These are phyloP conservation scores for Podilymbus podiceps DNA, from an alignment of 2,113 vertebrate genomes.

Conservation along the genomic window DNA sequence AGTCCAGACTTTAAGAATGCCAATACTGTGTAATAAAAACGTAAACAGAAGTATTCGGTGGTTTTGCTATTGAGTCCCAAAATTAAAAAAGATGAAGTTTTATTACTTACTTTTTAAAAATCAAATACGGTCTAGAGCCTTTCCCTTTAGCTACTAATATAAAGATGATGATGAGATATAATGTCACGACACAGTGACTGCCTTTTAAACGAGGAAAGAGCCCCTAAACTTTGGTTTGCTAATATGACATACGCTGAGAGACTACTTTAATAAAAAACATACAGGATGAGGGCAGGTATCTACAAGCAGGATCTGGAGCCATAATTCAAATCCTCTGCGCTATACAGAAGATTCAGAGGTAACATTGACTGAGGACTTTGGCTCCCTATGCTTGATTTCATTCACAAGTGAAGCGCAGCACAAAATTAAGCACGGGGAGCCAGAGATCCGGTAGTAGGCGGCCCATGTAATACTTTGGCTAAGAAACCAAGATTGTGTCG, in stretches of 20 bases:
- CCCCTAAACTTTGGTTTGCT: not conserved
- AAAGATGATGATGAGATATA: not conserved
- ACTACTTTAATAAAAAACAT: not conserved
- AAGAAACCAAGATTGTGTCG: not conserved
- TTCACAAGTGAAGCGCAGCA: slow-evolving; percentile 19
- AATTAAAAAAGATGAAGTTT: not conserved
- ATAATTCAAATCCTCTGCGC: not conserved
- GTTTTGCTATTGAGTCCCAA: not conserved
- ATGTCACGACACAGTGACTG: not conserved
- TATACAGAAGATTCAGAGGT: not conserved
- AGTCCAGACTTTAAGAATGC: slow-evolving; percentile 7
- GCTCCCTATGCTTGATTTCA: not conserved
- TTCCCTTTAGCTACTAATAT: not conserved
- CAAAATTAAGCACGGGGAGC: not conserved
- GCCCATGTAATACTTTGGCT: not conserved
- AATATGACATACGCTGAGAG: not conserved
- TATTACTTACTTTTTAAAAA: not conserved
- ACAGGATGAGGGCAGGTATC: not conserved
- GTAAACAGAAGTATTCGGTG: slow-evolving; percentile 20
- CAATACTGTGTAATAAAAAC: slow-evolving; percentile 1
- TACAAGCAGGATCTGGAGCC: not conserved
- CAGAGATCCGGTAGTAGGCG: not conserved
- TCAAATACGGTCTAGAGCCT: not conserved
- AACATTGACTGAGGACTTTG: not conserved
- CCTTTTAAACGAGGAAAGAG: not conserved